Conservation (phyloP, 2,797 vertebrate genomes). For the Gallirallus australis region DNA sequence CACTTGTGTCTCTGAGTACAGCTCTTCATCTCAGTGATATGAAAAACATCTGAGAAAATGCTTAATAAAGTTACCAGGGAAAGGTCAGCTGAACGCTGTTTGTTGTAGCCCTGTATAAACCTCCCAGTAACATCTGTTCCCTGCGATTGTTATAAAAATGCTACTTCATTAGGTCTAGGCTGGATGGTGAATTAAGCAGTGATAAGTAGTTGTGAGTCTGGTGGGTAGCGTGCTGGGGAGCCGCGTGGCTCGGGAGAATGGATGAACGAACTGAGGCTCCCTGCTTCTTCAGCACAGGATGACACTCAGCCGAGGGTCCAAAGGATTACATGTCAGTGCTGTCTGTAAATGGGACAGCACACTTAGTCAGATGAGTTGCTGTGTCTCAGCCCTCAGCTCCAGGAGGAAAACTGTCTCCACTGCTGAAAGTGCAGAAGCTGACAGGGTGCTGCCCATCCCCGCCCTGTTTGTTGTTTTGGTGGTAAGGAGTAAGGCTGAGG, state of each 20-base stretch:
- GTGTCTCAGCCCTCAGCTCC: not conserved
- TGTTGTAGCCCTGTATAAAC: constrained; percentile 13
- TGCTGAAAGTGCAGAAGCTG: fast-evolving
- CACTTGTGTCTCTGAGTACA: not conserved
- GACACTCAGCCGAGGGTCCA: not conserved
- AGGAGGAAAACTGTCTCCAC: not conserved
- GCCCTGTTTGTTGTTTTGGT: fast-evolving
- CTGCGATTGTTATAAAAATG: constrained; percentile 17
- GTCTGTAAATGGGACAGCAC: not conserved
- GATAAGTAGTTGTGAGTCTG: not conserved
- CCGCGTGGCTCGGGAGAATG: not conserved
- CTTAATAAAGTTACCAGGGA: not conserved
- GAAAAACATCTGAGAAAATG: not conserved
- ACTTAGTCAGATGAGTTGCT: not conserved
- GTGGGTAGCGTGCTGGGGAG: not conserved
- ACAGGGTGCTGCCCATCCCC: not conserved
- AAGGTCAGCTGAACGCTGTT: constrained; percentile 48
- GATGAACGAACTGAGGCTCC: not conserved
- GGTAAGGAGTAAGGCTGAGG: not conserved
- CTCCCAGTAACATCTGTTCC: constrained; percentile 32
- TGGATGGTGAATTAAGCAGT: not conserved
- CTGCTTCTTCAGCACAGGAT: not conserved
- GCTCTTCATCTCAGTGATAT: not conserved
- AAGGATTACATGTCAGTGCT: not conserved
- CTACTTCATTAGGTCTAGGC: not conserved